Base-by-base conservation (phyloP, 2,113 vertebrate genomes). In the Hypocryptadius cinnamomeus region DNA sequence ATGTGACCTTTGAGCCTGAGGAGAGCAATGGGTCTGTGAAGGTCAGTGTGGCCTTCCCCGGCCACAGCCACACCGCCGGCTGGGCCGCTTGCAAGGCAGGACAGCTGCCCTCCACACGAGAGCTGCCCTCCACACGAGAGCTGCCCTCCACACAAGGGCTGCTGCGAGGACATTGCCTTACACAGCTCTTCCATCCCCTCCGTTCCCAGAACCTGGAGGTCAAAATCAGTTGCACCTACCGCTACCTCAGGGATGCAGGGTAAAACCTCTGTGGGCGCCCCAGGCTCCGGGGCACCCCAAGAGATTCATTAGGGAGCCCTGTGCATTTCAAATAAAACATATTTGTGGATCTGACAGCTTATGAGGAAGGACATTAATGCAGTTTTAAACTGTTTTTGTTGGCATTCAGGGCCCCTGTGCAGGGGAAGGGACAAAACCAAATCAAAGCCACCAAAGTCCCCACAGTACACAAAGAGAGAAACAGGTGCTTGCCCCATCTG, bases 191-290 rank as follows among this genome's bases (percentile, higher is more conserved):
- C 60, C 28, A 31, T 15, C 35, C 73, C 18, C 23, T 31, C 35
- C 3, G 2, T 22, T 54, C n/a, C 48, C 78, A 61, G 33, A 76
- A 8, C 5, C 23, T 13, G 37, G 0, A 47, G 56, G 23, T 23
- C 17, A 51, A 37, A 59, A 56, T 10, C 21, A 89, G 20, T 16
- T 3, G 5, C 13, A 13, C 0, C 3, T 35, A 3, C 0, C 3
- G n/a, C 57, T 3, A 3, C 31, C 40, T 18, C 10, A 3, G 53
- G 21, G 79, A 69, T 3, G 35, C 42, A 6, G 15, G 2, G 4
- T 2, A 20, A 35, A 44, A 25, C 10, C 30, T 42, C 20, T 0
- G 5, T 0, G 13, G 2, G 1, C 0, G 3, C 48, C 24, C 23
- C 7, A 0, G 19, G n/a, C 65, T 17, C 30, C 15, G 5, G 4